Conservation (phyloP, 2,797 vertebrate species). For the Microctenopoma steveboyesi region DNA sequence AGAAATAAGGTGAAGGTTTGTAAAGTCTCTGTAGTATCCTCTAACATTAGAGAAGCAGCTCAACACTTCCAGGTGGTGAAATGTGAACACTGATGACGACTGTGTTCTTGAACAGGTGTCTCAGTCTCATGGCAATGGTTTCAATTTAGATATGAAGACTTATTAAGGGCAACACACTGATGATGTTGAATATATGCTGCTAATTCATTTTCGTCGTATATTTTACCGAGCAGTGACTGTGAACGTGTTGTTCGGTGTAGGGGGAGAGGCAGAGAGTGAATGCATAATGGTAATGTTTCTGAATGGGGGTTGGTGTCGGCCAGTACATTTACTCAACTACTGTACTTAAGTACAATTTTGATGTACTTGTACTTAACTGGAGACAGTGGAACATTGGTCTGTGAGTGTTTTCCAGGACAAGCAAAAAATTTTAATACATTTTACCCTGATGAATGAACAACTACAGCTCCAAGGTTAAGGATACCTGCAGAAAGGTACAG, state of each 20-base stretch:
- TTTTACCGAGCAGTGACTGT: neutral
- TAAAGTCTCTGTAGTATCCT: conserved; percentile 7
- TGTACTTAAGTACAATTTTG: too few relatives aligned
- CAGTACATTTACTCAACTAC: too few relatives aligned
- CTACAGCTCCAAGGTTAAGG: too few relatives aligned
- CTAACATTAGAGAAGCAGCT: conserved; percentile 32
- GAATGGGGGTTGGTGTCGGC: too few relatives aligned
- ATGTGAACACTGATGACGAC: conserved; percentile 52
- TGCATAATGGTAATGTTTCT: neutral
- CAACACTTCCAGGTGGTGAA: conserved; percentile 54
- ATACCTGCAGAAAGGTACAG: too few relatives aligned
- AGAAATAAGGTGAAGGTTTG: too few relatives aligned
- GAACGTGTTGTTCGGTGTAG: neutral
- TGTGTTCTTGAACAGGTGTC: conserved; percentile 57
- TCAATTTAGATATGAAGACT: neutral
- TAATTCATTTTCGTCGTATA: neutral
- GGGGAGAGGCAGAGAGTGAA: conserved; percentile 9
- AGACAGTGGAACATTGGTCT: too few relatives aligned
- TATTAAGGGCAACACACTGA: conserved; percentile 5
- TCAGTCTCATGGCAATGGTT: conserved; percentile 41
- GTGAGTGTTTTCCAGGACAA: too few relatives aligned
- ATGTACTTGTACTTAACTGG: too few relatives aligned
- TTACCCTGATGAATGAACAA: too few relatives aligned
- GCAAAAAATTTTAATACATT: too few relatives aligned
- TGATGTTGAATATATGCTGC: neutral